A percentile compares a stretch with the other conserved stretches of the same genome.
These are phyloP conservation scores for Elymnias hypermnestra DNA, from an alignment of 1,140 invertebrate species.

Conservation along the genomic window DNA sequence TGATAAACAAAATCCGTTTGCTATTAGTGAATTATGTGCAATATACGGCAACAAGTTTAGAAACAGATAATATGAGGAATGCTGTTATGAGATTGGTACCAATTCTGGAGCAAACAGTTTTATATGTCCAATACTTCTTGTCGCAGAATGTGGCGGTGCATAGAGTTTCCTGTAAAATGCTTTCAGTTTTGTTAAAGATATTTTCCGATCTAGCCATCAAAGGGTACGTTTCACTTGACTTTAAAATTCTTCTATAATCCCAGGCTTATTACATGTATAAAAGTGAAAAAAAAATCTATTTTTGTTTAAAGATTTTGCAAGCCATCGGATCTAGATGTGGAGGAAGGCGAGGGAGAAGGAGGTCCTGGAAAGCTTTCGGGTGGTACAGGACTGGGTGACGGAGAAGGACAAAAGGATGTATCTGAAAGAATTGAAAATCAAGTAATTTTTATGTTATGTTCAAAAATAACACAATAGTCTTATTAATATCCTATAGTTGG, in stretches of 20 bases:
- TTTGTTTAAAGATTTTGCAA: conserved; percentile 98
- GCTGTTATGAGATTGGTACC: conserved; percentile 75
- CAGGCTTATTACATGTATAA: too few relatives aligned
- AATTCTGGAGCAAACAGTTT: conserved; percentile 86
- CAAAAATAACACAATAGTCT: too few relatives aligned
- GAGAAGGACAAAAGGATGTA: conserved; percentile 95
- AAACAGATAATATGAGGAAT: conserved; percentile 35
- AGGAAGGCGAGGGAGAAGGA: conserved; percentile 79
- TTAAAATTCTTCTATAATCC: too few relatives aligned
- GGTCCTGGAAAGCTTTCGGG: conserved; percentile 78
- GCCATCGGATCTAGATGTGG: conserved; percentile 89
- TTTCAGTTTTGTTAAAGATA: conserved; percentile 88
- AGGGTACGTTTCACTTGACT: conserved; percentile 64
- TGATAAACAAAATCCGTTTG: conserved; percentile 40
- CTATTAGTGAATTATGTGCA: conserved; percentile 38
- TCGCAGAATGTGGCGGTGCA: conserved; percentile 85
- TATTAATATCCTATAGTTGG: too few relatives aligned
- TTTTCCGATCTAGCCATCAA: conserved; percentile 91
- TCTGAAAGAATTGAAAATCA: conserved; percentile 92
- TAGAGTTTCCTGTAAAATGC: conserved; percentile 87
- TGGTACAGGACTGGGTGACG: conserved; percentile 93
- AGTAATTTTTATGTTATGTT: conserved; percentile 28
- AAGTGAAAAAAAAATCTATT: too few relatives aligned
- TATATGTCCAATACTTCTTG: conserved; percentile 87
- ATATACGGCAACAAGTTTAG: conserved; percentile 30